phyloP scores from a whole-genome alignment of 2,797 vertebrate species.

The Molossus alvarezi region DNA sequence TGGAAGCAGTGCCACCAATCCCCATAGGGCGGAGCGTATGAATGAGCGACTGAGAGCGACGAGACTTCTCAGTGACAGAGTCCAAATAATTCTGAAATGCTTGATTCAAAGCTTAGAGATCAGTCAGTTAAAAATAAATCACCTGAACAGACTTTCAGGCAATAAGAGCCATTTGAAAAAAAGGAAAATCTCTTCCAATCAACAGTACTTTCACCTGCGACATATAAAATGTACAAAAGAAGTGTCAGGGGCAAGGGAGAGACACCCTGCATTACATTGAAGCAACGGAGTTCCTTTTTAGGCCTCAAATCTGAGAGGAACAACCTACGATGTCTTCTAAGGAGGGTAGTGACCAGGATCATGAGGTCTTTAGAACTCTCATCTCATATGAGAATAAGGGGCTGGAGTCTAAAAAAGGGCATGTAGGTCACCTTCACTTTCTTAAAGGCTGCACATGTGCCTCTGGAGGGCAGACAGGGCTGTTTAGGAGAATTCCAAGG shows the following conservation, averaged over 20 bases:
- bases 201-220: constrained; percentile 22
- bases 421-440: neutral
- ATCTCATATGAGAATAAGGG: neutral
- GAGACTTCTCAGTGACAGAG: constrained; percentile 30
- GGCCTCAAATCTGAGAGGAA: neutral
- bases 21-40: neutral
- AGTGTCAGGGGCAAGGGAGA: neutral
- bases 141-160: constrained; percentile 61
- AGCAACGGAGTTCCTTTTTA: neutral
- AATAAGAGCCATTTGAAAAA: constrained; percentile 45
- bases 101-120: constrained; percentile 64
- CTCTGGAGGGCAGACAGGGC: neutral
- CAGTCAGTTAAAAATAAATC: constrained; percentile 73
- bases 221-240: neutral
- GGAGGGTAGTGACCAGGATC: neutral
- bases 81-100: constrained; percentile 20
- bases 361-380: neutral
- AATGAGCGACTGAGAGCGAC: constrained; percentile 34
- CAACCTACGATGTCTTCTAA: neutral
- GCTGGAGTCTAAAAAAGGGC: neutral
- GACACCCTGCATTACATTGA: neutral
- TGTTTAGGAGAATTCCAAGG: neutral
- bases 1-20: neutral
- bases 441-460: neutral
- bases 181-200: constrained; percentile 50